Percentiles rank a stretch among this genome's conserved stretches.
phyloP scores from a whole-genome alignment of 2,113 vertebrate species.

The Mandrillus leucophaeus region DNA sequence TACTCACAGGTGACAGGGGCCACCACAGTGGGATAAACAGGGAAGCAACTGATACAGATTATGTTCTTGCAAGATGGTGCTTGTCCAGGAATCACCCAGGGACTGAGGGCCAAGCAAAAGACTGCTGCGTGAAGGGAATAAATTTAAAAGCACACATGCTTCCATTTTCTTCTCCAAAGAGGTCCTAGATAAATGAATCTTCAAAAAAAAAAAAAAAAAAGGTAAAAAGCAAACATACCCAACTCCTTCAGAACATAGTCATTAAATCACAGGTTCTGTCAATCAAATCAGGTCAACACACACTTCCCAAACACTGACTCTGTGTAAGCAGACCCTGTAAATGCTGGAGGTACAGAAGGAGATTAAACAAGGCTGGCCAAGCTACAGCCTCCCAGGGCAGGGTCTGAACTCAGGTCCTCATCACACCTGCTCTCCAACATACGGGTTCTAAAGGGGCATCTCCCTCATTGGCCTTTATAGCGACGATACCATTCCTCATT shows the following conservation, averaged over 20 bases:
- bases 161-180: not conserved
- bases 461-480: not conserved
- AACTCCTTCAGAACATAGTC: not conserved
- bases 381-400: too few species aligned
- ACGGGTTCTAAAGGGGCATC: too few species aligned
- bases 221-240: not conserved
- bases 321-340: not conserved
- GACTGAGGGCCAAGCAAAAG: rapidly evolving
- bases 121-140: not conserved
- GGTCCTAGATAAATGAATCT: not conserved
- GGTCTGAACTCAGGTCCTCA: not conserved
- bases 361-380: not conserved
- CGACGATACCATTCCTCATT: rapidly evolving
- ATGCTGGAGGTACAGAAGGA: not conserved
- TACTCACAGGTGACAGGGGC: not conserved
- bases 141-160: not conserved
- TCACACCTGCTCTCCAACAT: too few species aligned
- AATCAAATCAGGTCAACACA: not conserved
- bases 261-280: not conserved
- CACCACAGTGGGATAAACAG: not conserved
- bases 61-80: not conserved
- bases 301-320: not conserved
- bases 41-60: not conserved
- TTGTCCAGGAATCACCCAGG: not conserved
- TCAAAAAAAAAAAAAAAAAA: not conserved